Evolutionary conservation across 2,113 vertebrate species (phyloP).

Genomic region (Synodontis membranacea): DNA sequence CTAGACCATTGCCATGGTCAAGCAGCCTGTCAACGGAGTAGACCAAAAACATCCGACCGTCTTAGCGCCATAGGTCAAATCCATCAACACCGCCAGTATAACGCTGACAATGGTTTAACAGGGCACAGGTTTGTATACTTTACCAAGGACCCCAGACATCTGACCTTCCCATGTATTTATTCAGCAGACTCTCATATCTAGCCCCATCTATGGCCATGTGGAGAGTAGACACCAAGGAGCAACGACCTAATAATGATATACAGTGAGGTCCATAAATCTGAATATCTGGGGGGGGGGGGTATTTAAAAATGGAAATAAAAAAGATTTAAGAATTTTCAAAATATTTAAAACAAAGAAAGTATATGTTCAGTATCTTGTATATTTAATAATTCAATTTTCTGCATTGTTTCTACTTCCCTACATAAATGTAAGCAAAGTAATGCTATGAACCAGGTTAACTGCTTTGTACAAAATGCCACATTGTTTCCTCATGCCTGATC

Average conservation of each 20-base stretch:
- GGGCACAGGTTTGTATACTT: constrained; percentile 10
- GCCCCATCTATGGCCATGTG: background rate
- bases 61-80: constrained; percentile 30
- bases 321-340: background rate
- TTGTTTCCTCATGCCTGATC: background rate
- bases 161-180: constrained; percentile 12
- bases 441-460: background rate
- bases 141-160: background rate
- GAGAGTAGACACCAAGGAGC: background rate
- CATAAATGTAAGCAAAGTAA: background rate
- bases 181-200: background rate
- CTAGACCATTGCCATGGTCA: constrained; percentile 55
- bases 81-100: background rate
- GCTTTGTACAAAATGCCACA: background rate
- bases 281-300: too few species aligned
- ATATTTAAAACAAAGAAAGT: background rate
- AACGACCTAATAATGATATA: background rate
- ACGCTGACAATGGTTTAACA: background rate
- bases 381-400: background rate
- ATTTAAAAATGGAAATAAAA: background rate
- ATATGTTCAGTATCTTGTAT: background rate
- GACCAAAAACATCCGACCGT: constrained; percentile 29
- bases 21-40: constrained; percentile 1
- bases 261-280: background rate
- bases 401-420: background rate